A percentile compares a stretch with the other conserved stretches of the same genome.
Conservation (phyloP, 2,888 invertebrate genomes). For the Eupithecia pulchellata region DNA sequence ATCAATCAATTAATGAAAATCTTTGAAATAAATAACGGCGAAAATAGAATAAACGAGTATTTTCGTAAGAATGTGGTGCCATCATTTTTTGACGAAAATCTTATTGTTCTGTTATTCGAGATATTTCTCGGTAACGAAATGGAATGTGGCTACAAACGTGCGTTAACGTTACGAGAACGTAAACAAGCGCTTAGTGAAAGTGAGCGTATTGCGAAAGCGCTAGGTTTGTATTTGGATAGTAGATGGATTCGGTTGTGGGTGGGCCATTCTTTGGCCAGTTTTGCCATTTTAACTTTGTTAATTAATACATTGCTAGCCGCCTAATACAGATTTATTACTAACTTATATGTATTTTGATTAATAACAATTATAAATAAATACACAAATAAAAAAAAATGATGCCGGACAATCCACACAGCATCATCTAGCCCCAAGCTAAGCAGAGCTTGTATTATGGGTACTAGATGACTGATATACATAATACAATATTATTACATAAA, state of each 20-base stretch:
- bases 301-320: neutral
- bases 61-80: neutral
- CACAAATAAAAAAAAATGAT: no score
- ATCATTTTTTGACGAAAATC: slow-evolving; percentile 5
- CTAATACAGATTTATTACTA: neutral
- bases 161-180: slow-evolving; percentile 1
- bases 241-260: neutral
- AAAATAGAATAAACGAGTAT: neutral
- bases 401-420: no score
- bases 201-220: slow-evolving; percentile 29
- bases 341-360: neutral
- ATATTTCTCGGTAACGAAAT: slow-evolving; percentile 20
- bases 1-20: no score
- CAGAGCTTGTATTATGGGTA: no score
- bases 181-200: slow-evolving; percentile 16
- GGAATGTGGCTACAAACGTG: slow-evolving; percentile 17
- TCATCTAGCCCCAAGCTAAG: no score
- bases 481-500: no score
- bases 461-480: no score
- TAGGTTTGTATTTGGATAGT: slow-evolving; percentile 6
- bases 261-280: neutral
- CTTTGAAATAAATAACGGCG: no score
- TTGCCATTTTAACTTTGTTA: neutral
- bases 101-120: slow-evolving; percentile 10
- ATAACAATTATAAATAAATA: neutral